Percentiles rank a stretch among this genome's conserved stretches.
phyloP scores from a whole-genome alignment of 2,113 vertebrate genomes.

The Lampris megalopsis region DNA sequence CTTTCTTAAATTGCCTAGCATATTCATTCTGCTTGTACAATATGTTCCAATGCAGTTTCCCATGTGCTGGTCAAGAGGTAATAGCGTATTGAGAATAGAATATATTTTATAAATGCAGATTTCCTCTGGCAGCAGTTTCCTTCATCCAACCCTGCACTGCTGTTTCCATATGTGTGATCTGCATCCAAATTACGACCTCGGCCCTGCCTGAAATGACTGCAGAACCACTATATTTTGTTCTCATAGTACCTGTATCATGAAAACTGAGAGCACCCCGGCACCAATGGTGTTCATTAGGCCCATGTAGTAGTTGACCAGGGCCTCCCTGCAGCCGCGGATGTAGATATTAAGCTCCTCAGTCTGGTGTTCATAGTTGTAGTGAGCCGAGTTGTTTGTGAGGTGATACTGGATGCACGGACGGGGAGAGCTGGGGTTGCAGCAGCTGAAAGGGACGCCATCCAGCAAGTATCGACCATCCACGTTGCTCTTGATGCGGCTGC shows the following conservation, averaged over 20 bases:
- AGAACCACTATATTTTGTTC: neutral
- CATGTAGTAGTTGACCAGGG: conserved; percentile 82
- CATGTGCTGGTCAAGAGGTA: too few relatives aligned
- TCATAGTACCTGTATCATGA: conserved; percentile 81
- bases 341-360: conserved; percentile 87
- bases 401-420: conserved; percentile 85
- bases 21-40: too few relatives aligned
- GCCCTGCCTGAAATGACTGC: neutral
- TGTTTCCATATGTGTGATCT: too few relatives aligned
- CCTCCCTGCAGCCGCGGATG: conserved; percentile 83
- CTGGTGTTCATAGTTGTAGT: conserved; percentile 86
- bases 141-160: too few relatives aligned
- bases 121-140: too few relatives aligned
- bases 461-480: conserved; percentile 86
- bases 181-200: neutral
- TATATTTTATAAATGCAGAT: too few relatives aligned
- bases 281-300: conserved; percentile 85
- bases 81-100: too few relatives aligned
- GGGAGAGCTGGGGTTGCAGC: conserved; percentile 86
- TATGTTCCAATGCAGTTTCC: too few relatives aligned
- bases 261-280: conserved; percentile 79
- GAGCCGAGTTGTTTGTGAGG: conserved; percentile 86
- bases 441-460: conserved; percentile 87
- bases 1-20: too few relatives aligned
- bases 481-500: conserved; percentile 86